Percentiles rank a stretch among this genome's conserved stretches.
phyloP scores from a whole-genome alignment of 2,797 vertebrate species.

The Threskiornis aethiopicus region DNA sequence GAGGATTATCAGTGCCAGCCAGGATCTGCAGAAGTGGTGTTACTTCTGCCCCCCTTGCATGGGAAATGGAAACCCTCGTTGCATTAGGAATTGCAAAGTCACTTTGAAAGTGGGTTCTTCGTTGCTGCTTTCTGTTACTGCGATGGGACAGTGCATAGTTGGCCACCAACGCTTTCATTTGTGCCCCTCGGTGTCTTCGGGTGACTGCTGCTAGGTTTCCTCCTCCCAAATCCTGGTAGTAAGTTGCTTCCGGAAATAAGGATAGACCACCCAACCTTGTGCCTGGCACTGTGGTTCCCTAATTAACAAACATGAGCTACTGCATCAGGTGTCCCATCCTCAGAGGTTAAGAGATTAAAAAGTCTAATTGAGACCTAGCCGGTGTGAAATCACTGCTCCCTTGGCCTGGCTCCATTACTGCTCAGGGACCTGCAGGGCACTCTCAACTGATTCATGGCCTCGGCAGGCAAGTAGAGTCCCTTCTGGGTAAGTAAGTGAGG shows the following conservation, averaged over 20 bases:
- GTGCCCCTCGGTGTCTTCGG: background rate
- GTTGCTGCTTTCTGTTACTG: background rate
- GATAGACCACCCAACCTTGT: background rate
- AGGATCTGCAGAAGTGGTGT: background rate
- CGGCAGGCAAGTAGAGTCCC: background rate
- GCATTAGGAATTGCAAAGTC: background rate
- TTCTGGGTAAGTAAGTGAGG: background rate
- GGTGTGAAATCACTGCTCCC: background rate
- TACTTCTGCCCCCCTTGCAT: background rate
- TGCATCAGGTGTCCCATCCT: background rate
- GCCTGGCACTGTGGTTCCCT: background rate
- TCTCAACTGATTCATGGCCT: background rate
- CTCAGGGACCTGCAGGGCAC: background rate
- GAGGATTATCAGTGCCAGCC: conserved; percentile 9
- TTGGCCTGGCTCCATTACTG: background rate
- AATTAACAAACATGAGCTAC: background rate
- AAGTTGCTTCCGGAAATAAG: background rate
- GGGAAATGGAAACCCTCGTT: background rate
- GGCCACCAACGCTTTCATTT: background rate
- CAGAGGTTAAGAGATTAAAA: background rate
- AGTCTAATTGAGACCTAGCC: background rate
- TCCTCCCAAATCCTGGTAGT: background rate
- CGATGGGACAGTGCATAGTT: fast-evolving
- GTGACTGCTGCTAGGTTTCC: background rate
- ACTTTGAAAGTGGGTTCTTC: background rate